These are phyloP conservation scores for Noctuana brunneofusca DNA, from an alignment of 2,888 invertebrate genomes.

Conservation along the genomic window DNA sequence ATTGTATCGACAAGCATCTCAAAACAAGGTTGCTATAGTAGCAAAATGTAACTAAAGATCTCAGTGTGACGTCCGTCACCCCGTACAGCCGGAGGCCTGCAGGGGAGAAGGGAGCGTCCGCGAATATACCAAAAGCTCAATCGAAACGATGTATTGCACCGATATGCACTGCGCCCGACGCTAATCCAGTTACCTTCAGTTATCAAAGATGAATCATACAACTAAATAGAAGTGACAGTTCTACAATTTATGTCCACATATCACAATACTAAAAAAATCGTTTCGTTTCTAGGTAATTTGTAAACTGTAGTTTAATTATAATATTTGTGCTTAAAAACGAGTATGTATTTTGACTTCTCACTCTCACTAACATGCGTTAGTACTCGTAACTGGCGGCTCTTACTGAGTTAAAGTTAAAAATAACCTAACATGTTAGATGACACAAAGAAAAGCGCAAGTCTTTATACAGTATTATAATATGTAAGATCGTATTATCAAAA, in stretches of 20 bases:
- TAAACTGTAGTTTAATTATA: no score
- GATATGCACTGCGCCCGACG: slow-evolving; percentile 65
- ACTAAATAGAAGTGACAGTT: slow-evolving; percentile 14
- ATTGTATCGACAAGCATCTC: not conserved
- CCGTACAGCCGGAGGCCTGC: slow-evolving; percentile 40
- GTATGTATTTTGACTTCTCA: no score
- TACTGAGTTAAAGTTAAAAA: no score
- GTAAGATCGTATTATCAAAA: no score
- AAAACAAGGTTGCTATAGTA: slow-evolving; percentile 6
- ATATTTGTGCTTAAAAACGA: no score
- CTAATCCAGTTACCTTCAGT: slow-evolving; percentile 73
- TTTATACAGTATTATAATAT: no score
- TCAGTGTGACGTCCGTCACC: slow-evolving; percentile 16
- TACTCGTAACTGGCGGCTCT: no score
- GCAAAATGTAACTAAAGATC: slow-evolving; percentile 14
- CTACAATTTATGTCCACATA: not conserved
- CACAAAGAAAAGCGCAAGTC: no score
- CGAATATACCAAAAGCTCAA: slow-evolving; percentile 79
- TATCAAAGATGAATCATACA: slow-evolving; percentile 52
- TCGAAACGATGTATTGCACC: slow-evolving; percentile 75
- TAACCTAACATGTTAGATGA: no score
- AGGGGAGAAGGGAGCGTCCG: slow-evolving; percentile 49
- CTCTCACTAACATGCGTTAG: no score
- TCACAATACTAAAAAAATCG: no score
- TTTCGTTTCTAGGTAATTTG: no score